A percentile compares a stretch with the other conserved stretches of the same genome.
phyloP scores from a whole-genome alignment of 2,888 invertebrate species.

The Trichopoda pennipes region DNA sequence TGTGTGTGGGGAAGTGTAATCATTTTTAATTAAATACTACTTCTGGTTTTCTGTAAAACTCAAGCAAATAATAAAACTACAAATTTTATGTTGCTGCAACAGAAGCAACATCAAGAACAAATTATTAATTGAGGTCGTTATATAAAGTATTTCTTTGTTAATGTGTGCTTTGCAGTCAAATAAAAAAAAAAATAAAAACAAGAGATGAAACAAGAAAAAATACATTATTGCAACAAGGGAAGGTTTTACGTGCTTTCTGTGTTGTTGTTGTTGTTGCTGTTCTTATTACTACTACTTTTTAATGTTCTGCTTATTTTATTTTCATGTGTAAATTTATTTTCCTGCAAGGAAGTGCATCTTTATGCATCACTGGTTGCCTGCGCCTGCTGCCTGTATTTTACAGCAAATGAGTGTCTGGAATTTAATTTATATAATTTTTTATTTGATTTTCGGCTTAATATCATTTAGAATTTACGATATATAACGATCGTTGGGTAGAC shows the following conservation, averaged over 20 bases:
- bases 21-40: conserved; percentile 47
- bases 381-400: conserved; percentile 23
- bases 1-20: conserved; percentile 51
- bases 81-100: conserved; percentile 56
- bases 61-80: conserved; percentile 59
- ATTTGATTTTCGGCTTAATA: conserved; percentile 30
- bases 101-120: conserved; percentile 55
- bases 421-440: conserved; percentile 45
- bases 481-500: conserved; percentile 36
- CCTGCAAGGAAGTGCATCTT: conserved; percentile 65
- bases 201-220: neutral
- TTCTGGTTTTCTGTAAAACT: conserved; percentile 46
- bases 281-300: neutral
- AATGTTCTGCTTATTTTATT: conserved; percentile 37
- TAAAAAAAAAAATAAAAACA: conserved; percentile 6
- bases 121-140: conserved; percentile 68
- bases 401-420: conserved; percentile 54
- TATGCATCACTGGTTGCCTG: conserved; percentile 55
- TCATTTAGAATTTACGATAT: conserved; percentile 31
- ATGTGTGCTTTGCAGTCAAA: conserved; percentile 37
- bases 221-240: conserved; percentile 43
- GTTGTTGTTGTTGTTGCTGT: neutral
- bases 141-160: conserved; percentile 62
- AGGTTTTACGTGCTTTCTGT: conserved; percentile 36
- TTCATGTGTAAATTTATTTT: conserved; percentile 60